Percentiles rank a stretch among this genome's conserved stretches.
phyloP scores from a whole-genome alignment of 2,888 invertebrate genomes.

The Micoletzkya japonica region DNA sequence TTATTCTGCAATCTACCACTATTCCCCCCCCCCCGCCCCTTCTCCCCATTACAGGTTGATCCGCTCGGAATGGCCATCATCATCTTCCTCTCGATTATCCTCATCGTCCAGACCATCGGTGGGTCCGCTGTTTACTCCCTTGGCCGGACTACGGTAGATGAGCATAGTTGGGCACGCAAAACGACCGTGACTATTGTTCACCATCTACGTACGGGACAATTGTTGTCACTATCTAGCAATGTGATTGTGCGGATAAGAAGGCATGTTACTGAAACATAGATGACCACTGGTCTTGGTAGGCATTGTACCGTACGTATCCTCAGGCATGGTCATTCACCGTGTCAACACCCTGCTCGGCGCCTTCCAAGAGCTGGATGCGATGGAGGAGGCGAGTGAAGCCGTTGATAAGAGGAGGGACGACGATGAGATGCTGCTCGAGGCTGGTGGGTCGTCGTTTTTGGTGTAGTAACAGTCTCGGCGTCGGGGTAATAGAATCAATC shows the following conservation, averaged over 20 bases:
- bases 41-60: conserved; percentile 75
- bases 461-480: too few relatives aligned
- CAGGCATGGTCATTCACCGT: conserved; percentile 90
- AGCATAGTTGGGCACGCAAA: too few relatives aligned
- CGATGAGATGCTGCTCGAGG: conserved; percentile 43
- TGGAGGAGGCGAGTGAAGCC: conserved; percentile 41
- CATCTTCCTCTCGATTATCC: conserved; percentile 58
- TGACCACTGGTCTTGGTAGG: not conserved
- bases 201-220: too few relatives aligned
- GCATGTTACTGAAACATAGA: not conserved
- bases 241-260: too few relatives aligned
- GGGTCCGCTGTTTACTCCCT: too few relatives aligned
- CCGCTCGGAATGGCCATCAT: conserved; percentile 77
- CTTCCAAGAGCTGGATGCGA: conserved; percentile 56
- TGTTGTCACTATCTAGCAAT: too few relatives aligned
- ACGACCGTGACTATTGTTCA: too few relatives aligned
- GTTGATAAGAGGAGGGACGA: conserved; percentile 34
- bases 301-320: too few relatives aligned
- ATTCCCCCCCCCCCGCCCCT: too few relatives aligned
- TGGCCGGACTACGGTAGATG: not conserved
- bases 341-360: conserved; percentile 79
- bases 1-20: too few relatives aligned
- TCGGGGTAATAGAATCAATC: too few relatives aligned
- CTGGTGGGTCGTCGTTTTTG: too few relatives aligned
- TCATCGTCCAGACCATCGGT: conserved; percentile 55